Evolutionary conservation across 2,797 vertebrate species (phyloP), one percentile per base, ranked within the genome.

Genomic region (Alosa sapidissima): DNA sequence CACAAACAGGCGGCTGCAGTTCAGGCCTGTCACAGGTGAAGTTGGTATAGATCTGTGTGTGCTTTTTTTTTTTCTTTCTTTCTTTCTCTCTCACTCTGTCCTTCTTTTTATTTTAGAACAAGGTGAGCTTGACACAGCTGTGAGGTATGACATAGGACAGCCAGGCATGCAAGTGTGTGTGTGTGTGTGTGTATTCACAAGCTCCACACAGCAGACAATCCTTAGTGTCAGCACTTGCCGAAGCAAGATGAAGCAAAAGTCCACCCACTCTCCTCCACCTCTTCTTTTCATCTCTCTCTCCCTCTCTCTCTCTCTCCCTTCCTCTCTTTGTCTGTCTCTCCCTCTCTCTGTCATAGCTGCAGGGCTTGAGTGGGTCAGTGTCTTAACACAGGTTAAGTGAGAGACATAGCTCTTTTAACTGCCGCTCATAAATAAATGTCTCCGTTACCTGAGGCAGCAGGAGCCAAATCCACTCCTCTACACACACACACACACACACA

Each of bases 141-240:
- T 89, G 91, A 81, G 55, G 84, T 2, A 55, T 85, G 89, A 90
- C 87, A 83, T 85, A 89, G 21, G 81, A 68, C 86, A 88, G 68
- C 84, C 87, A 24, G 83, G 85, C 54, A 81, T 36, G 68, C 85
- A 21, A 48, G n/a, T 24, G n/a, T 0, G 28, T 81, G 82, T 51
- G 84, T 85, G 82, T 78, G 86, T 83, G 81, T 41, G 82, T 21
- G 86, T 14, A 2, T 68, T 6, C 45, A 41, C 68, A 41, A 36
- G 49, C 78, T 51, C n/a, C 55, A 87, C 58, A n/a, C n/a, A n/a
- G n/a, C n/a, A n/a, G n/a, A n/a, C n/a, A 45, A 21, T 55, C 54
- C 36, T 16, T 81, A 75, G 68, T 75, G 68, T 75, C 68, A 75
- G 68, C 68, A 75, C 68, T 75, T 75, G 68, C 68, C 68, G 14